Evolutionary conservation across 2,888 invertebrate species (phyloP).

Genomic region (Monoplex corrugatus): DNA sequence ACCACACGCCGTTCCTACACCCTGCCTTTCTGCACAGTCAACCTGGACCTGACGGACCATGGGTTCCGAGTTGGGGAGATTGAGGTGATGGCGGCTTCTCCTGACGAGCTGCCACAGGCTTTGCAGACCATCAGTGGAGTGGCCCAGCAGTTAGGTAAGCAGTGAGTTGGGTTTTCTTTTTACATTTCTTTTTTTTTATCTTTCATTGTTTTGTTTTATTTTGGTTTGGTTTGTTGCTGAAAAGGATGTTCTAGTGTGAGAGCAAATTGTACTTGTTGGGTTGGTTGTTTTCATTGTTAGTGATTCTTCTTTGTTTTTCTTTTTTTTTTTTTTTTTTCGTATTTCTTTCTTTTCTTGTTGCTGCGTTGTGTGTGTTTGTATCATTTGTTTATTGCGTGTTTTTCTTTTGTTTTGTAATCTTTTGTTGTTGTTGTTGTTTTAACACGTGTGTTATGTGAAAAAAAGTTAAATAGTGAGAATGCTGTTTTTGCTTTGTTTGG

Average conservation of each 20-base stretch:
- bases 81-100: constrained; percentile 64
- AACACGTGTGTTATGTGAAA: too few relatives aligned
- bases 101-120: constrained; percentile 58
- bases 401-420: too few relatives aligned
- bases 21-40: constrained; percentile 65
- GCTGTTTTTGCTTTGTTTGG: too few relatives aligned
- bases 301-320: background rate
- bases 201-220: background rate
- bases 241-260: background rate
- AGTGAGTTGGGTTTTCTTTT: background rate
- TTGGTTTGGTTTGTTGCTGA: background rate
- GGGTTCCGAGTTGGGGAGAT: constrained; percentile 73
- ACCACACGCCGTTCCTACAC: constrained; percentile 70
- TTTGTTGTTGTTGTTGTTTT: too few relatives aligned
- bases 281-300: background rate
- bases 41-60: constrained; percentile 71
- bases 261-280: background rate
- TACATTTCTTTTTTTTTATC: background rate
- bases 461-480: too few relatives aligned
- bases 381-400: too few relatives aligned
- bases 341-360: background rate
- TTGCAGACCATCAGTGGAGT: constrained; percentile 65
- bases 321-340: background rate
- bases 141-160: constrained; percentile 67
- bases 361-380: background rate